phyloP scores from a whole-genome alignment of 2,888 invertebrate genomes.

The Xestia xanthographa region DNA sequence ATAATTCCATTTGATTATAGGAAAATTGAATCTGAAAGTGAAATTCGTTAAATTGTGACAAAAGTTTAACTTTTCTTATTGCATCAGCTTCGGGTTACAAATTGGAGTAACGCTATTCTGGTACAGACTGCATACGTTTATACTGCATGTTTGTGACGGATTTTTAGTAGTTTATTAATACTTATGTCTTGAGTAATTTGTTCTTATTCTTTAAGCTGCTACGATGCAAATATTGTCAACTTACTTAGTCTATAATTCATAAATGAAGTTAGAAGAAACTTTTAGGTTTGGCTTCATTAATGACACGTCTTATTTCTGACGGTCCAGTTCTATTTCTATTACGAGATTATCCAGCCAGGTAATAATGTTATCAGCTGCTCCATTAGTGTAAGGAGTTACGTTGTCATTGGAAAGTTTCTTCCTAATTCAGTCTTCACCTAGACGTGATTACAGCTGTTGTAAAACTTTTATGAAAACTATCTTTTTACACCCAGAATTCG shows the following conservation, averaged over 20 bases:
- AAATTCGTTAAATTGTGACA: constrained; percentile 24
- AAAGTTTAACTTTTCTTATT: not conserved
- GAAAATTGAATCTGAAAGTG: constrained; percentile 24
- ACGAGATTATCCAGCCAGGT: too few species aligned
- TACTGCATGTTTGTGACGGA: not conserved
- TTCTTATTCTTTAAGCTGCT: not conserved
- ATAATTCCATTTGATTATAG: constrained; percentile 53
- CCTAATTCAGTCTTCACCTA: not conserved
- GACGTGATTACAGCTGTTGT: constrained; percentile 8
- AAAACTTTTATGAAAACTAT: not conserved
- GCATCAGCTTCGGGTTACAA: constrained; percentile 8
- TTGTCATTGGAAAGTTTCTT: constrained; percentile 7
- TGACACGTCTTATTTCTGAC: not conserved
- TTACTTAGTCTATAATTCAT: not conserved
- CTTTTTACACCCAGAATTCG: not conserved
- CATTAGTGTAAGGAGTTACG: not conserved
- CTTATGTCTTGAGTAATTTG: not conserved
- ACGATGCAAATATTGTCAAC: not conserved
- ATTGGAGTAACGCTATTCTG: not conserved
- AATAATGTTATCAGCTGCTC: constrained; percentile 7
- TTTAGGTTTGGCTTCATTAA: constrained; percentile 7
- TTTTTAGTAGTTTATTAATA: constrained; percentile 11
- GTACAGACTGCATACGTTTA: constrained; percentile 2
- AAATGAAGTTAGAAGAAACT: not conserved
- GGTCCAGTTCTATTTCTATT: not conserved